Evolutionary conservation across 2,797 vertebrate genomes (phyloP).

Genomic region (Mormyrus proboscirostris): DNA sequence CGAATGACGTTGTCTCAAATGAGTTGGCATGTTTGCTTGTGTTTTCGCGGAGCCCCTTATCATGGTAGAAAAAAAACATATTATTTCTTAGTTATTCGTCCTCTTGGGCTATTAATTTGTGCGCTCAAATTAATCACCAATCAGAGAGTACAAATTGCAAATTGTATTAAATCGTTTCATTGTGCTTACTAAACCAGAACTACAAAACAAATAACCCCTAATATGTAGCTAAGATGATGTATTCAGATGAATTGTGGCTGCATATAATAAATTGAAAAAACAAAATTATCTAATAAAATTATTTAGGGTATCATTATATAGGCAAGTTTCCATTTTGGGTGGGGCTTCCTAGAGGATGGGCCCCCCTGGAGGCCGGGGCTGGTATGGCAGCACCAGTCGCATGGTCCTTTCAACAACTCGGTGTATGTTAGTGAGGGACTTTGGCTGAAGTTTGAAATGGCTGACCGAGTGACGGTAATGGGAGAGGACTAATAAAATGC

Average conservation of each 20-base stretch:
- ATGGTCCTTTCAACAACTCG: not conserved
- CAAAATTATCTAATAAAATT: not conserved
- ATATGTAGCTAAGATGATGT: not conserved
- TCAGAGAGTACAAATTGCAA: not conserved
- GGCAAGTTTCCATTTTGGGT: not conserved
- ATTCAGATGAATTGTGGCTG: not conserved
- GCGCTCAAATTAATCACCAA: not conserved
- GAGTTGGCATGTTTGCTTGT: not conserved
- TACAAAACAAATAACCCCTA: not conserved
- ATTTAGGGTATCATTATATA: not conserved
- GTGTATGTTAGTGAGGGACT: not conserved
- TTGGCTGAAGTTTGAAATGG: conserved; percentile 28
- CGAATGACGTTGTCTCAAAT: not conserved
- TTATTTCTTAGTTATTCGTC: not conserved
- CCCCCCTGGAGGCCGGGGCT: not conserved
- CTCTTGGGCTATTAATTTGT: too few relatives aligned
- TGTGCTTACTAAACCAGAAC: not conserved
- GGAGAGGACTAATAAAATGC: conserved; percentile 80
- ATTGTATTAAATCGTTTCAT: not conserved
- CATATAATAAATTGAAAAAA: not conserved
- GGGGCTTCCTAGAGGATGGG: not conserved
- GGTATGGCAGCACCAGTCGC: not conserved
- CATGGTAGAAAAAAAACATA: not conserved
- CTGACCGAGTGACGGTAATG: conserved; percentile 75
- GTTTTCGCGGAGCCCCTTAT: not conserved